Base-by-base conservation (phyloP, 1,140 invertebrate species). In the Danaus plexippus region DNA sequence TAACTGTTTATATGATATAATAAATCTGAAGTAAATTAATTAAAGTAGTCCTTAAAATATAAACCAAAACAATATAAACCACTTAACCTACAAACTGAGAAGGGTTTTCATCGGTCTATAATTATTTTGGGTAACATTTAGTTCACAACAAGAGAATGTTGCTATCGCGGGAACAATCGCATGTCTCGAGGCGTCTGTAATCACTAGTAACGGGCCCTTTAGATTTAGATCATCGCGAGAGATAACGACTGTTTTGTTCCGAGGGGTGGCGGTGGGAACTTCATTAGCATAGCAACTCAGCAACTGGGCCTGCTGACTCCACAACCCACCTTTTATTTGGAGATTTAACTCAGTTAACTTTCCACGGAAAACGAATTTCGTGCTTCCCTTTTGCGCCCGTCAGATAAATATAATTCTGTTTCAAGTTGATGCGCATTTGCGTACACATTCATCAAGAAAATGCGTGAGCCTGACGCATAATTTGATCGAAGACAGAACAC, bases 271-370 rank as follows among this genome's bases (percentile, higher is more conserved):
- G 64, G 51, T 54, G 54, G 61, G 63, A 65, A 72, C 69, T 75
- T 76, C 74, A 80, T 80, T 82, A 77, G 57, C 75, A 74, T 75
- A 78, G 66, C 71, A 60, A 67, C 57, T 79, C 73, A 74, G 73
- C 77, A 73, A 67, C 69, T 68, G 59, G 55, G 22, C 22, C 48
- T 68, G 79, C 78, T 77, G 77, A 80, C 71, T 79, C 64, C 54
- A 55, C 75, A 69, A 59, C 69, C 66, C 66, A 85, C 81, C 81
- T 81, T 85, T 80, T 85, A 85, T 81, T 78, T 79, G 73, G 68
- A 76, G 80, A 80, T 77, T 85, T 82, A 80, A 82, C 76, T 81
- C 77, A 76, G 73, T 85, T 77, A 78, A 77, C 71, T 75, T 81
- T 77, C 61, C 73, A 71, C 69, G 66, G 63, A 69, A 74, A 77